phyloP scores from a whole-genome alignment of 2,888 invertebrate species.

The Drosophila mercatorum region DNA sequence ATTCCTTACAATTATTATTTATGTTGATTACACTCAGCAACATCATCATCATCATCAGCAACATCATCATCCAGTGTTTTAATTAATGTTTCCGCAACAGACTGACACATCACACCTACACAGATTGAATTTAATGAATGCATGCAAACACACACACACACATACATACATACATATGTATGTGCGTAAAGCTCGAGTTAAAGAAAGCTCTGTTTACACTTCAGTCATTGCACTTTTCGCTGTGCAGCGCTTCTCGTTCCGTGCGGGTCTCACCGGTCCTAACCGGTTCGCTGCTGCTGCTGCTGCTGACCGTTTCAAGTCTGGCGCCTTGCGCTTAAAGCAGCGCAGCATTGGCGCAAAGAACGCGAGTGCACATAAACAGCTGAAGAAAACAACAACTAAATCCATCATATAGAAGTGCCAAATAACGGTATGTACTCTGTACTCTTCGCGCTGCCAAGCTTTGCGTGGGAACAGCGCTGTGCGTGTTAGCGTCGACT shows the following conservation, averaged over 20 bases:
- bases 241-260: slow-evolving; percentile 49
- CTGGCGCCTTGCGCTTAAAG: slow-evolving; percentile 32
- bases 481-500: slow-evolving; percentile 22
- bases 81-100: slow-evolving; percentile 69
- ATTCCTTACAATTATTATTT: slow-evolving; percentile 45
- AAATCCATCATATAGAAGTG: slow-evolving; percentile 5
- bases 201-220: slow-evolving; percentile 51
- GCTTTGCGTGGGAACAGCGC: slow-evolving; percentile 12
- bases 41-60: slow-evolving; percentile 15
- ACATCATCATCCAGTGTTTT: slow-evolving; percentile 57
- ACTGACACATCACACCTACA: slow-evolving; percentile 20
- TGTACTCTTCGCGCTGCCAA: not conserved
- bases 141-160: slow-evolving; percentile 1
- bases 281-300: slow-evolving; percentile 57
- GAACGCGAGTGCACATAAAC: slow-evolving; percentile 25
- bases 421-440: slow-evolving; percentile 31
- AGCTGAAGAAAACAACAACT: slow-evolving; percentile 31
- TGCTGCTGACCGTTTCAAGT: slow-evolving; percentile 47
- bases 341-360: slow-evolving; percentile 22
- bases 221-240: slow-evolving; percentile 65
- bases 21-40: slow-evolving; percentile 33
- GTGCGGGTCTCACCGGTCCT: slow-evolving; percentile 47
- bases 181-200: slow-evolving; percentile 28
- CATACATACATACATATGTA: slow-evolving; percentile 5
- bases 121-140: slow-evolving; percentile 30